These are phyloP conservation scores for Glyptemys insculpta DNA, from an alignment of 2,797 vertebrate species.

Conservation along the genomic window DNA sequence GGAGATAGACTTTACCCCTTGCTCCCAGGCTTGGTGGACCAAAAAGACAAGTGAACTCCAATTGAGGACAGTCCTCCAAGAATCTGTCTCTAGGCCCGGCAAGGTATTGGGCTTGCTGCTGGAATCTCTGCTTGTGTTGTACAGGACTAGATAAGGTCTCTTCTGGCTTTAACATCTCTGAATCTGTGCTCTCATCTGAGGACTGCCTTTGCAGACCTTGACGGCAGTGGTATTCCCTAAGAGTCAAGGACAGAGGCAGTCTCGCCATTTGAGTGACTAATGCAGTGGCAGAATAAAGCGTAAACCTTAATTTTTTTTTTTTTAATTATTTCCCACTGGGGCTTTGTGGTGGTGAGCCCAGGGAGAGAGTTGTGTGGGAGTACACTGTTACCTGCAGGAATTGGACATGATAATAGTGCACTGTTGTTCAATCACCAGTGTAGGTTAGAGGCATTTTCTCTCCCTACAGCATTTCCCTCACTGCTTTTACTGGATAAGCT, in stretches of 20 bases:
- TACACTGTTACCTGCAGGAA: neutral
- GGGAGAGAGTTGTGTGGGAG: neutral
- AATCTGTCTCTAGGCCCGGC: rapidly evolving
- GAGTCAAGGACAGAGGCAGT: neutral
- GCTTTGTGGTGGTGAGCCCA: neutral
- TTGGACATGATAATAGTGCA: neutral
- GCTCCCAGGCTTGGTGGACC: neutral
- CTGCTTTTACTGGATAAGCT: neutral
- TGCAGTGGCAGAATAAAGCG: neutral
- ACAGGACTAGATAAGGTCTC: neutral
- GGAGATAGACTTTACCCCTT: neutral
- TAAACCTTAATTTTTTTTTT: neutral
- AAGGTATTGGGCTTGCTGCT: neutral
- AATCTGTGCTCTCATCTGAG: neutral
- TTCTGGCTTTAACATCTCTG: neutral
- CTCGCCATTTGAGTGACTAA: neutral
- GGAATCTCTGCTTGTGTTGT: neutral
- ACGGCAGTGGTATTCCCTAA: neutral
- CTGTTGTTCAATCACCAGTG: neutral
- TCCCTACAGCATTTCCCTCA: neutral
- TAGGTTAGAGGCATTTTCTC: neutral
- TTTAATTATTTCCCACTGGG: neutral
- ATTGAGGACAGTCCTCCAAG: neutral
- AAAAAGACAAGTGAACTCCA: neutral
- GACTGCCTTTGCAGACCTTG: neutral